phyloP scores from a whole-genome alignment of 2,113 vertebrate species.

The Dinomys branickii region DNA sequence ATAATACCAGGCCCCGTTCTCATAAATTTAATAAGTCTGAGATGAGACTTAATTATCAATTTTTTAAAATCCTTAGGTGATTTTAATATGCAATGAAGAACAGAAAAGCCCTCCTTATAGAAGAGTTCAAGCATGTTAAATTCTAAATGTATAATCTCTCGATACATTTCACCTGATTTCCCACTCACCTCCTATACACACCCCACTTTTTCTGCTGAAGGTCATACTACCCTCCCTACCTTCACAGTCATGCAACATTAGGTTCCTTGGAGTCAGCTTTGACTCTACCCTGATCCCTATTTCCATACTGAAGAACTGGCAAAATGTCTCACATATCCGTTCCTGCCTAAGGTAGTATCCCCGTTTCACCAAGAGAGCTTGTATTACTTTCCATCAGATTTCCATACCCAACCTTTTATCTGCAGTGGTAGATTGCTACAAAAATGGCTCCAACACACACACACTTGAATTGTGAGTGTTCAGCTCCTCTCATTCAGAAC shows the following conservation, averaged over 20 bases:
- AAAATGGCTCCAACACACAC: background rate
- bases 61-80: conserved; percentile 17
- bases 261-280: background rate
- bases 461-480: background rate
- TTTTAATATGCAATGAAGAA: background rate
- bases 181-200: background rate
- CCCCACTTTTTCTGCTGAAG: background rate
- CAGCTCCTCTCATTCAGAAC: background rate
- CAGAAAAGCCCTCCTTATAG: background rate
- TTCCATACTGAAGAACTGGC: background rate
- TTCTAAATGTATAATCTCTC: background rate
- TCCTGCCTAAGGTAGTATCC: background rate
- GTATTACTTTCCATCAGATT: background rate
- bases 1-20: background rate
- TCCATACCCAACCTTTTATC: background rate
- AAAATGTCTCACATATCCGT: background rate
- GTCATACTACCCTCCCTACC: background rate
- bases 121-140: background rate
- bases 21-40: conserved; percentile 22
- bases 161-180: background rate
- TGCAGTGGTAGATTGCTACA: background rate
- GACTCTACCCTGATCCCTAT: background rate
- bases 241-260: background rate
- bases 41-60: background rate
- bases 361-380: background rate